Conservation (phyloP, 2,113 vertebrate genomes). For the Seriola quinqueradiata region DNA sequence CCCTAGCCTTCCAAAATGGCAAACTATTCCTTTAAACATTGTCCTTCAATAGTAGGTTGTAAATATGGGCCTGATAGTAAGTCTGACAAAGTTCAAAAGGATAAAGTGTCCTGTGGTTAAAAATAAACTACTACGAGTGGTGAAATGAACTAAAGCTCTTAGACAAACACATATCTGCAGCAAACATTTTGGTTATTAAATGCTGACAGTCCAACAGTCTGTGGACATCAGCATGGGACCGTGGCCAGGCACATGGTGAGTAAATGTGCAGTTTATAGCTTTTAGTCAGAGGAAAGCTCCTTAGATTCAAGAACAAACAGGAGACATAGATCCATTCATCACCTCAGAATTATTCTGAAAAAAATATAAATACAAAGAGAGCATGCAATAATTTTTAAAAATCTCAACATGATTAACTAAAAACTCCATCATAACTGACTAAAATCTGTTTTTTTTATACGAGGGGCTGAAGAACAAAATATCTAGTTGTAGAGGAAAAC, state of each 20-base stretch:
- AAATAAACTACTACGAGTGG: neutral
- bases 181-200: conserved; percentile 21
- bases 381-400: neutral
- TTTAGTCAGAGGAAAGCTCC: conserved; percentile 10
- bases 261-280: conserved; percentile 27
- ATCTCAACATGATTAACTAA: neutral
- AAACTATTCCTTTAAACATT: neutral
- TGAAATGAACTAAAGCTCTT: neutral
- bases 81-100: neutral
- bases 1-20: neutral
- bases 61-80: neutral
- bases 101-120: neutral
- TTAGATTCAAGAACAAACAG: conserved; percentile 9
- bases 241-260: conserved; percentile 8
- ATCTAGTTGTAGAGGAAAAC: neutral
- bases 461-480: neutral
- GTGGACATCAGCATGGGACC: conserved; percentile 14
- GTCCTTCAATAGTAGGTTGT: neutral
- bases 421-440: neutral
- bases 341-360: neutral
- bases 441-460: neutral
- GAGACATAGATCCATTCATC: neutral
- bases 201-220: neutral
- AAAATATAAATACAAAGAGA: neutral
- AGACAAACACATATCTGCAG: conserved; percentile 12